Percentiles rank a stretch among this genome's conserved stretches.
Evolutionary conservation across 1,140 invertebrate species (phyloP).

Genomic region (Euwallacea fornicatus): DNA sequence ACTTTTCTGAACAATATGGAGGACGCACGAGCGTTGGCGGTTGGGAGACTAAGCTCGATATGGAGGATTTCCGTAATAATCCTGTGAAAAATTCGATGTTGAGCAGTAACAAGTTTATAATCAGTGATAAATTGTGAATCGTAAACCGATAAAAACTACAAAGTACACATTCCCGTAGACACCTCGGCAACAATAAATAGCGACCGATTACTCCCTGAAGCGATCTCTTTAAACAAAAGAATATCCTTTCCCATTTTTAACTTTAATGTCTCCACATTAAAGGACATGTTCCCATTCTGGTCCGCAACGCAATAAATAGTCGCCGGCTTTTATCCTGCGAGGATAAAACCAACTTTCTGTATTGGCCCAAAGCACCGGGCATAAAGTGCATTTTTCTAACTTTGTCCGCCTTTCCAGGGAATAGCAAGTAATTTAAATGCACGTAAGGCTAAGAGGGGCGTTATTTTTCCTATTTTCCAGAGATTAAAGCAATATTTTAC

Average conservation of each 20-base stretch:
- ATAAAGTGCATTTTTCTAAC: conserved; percentile 40
- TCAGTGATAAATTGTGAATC: too few relatives aligned
- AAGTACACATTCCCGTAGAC: background rate
- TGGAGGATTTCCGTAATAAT: too few relatives aligned
- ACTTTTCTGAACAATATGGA: too few relatives aligned
- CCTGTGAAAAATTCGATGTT: too few relatives aligned
- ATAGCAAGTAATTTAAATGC: conserved; percentile 54
- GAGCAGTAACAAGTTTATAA: too few relatives aligned
- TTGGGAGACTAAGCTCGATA: too few relatives aligned
- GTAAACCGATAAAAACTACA: too few relatives aligned
- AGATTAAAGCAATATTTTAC: conserved; percentile 55
- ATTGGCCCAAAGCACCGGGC: conserved; percentile 30
- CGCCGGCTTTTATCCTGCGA: conserved; percentile 21
- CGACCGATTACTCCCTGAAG: background rate
- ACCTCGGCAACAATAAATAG: background rate
- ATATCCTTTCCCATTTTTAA: conserved; percentile 6
- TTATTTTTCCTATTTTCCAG: conserved; percentile 53
- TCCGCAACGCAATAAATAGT: conserved; percentile 19
- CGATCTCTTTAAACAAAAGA: conserved; percentile 3
- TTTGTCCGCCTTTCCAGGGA: conserved; percentile 49
- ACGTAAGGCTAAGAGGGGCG: conserved; percentile 50
- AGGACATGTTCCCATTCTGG: conserved; percentile 9
- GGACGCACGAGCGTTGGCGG: too few relatives aligned
- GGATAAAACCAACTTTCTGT: conserved; percentile 31
- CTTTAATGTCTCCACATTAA: conserved; percentile 13